phyloP scores from a whole-genome alignment of 2,888 invertebrate genomes.

The Cosmopolites sordidus region DNA sequence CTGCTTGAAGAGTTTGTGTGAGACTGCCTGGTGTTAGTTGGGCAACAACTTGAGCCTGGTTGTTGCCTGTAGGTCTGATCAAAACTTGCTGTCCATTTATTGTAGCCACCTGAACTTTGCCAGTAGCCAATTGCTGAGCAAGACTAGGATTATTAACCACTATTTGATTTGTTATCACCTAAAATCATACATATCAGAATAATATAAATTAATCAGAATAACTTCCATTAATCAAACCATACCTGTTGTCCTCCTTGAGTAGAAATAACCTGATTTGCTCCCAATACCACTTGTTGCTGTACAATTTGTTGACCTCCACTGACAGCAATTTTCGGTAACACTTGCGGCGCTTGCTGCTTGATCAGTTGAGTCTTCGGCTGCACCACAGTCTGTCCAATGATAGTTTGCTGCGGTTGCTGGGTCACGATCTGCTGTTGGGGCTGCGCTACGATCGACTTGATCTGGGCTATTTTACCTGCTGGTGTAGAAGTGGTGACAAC shows the following conservation, averaged over 20 bases:
- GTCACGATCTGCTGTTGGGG: conserved; percentile 4
- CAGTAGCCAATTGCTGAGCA: conserved; percentile 76
- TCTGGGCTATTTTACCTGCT: conserved; percentile 19
- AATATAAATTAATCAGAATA: not conserved
- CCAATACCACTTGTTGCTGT: conserved; percentile 43
- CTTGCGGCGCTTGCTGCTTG: conserved; percentile 42
- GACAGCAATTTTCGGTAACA: conserved; percentile 46
- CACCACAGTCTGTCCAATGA: conserved; percentile 27
- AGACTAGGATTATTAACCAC: conserved; percentile 73
- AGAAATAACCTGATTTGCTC: conserved; percentile 45
- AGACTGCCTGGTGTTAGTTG: conserved; percentile 54
- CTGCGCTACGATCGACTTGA: conserved; percentile 3
- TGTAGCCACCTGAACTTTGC: conserved; percentile 78
- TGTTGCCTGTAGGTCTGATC: conserved; percentile 72
- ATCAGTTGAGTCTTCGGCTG: conserved; percentile 42
- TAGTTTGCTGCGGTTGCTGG: conserved; percentile 17
- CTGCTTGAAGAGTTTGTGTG: conserved; percentile 26
- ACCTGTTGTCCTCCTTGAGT: conserved; percentile 50
- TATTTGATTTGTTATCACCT: conserved; percentile 61
- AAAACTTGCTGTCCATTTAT: conserved; percentile 83
- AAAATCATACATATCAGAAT: not conserved
- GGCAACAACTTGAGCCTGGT: conserved; percentile 73
- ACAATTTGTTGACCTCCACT: conserved; percentile 46
- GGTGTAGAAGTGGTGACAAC: conserved; percentile 20
- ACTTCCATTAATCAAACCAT: conserved; percentile 4